Evolutionary conservation across 2,113 vertebrate genomes (phyloP).

Genomic region (Pangasianodon gigas): DNA sequence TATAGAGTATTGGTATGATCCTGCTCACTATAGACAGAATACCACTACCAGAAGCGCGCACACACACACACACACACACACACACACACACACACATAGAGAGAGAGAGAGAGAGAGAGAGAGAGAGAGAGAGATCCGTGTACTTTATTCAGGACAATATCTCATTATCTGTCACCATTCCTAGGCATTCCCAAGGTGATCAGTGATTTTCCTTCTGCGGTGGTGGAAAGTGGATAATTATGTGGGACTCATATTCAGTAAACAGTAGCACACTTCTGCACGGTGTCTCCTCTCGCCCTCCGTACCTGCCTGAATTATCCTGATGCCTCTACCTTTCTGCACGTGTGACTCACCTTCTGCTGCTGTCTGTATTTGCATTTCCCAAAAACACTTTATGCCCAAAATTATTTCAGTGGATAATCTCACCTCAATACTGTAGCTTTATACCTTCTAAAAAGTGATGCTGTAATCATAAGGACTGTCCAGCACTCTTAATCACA

Average conservation of each 20-base stretch:
- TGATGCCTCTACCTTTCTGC: neutral
- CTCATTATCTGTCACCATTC: conserved; percentile 37
- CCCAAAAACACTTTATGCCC: neutral
- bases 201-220: conserved; percentile 4
- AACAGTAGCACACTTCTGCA: neutral
- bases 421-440: neutral
- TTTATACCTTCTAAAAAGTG: neutral
- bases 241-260: neutral
- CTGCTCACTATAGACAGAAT: neutral
- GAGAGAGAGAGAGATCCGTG: neutral
- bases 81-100: too few species aligned
- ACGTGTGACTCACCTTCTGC: neutral
- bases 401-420: neutral
- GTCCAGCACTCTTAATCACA: neutral
- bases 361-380: neutral
- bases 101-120: neutral
- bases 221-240: neutral
- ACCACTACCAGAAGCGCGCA: neutral
- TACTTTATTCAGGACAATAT: conserved; percentile 39
- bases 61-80: too few species aligned
- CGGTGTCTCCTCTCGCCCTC: neutral
- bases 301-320: neutral
- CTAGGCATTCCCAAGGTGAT: conserved; percentile 7
- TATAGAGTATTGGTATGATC: neutral
- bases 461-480: neutral